A percentile compares a stretch with the other conserved stretches of the same genome.
These are phyloP conservation scores for Zaprionus africanus DNA, from an alignment of 1,140 invertebrate species.

Conservation along the genomic window DNA sequence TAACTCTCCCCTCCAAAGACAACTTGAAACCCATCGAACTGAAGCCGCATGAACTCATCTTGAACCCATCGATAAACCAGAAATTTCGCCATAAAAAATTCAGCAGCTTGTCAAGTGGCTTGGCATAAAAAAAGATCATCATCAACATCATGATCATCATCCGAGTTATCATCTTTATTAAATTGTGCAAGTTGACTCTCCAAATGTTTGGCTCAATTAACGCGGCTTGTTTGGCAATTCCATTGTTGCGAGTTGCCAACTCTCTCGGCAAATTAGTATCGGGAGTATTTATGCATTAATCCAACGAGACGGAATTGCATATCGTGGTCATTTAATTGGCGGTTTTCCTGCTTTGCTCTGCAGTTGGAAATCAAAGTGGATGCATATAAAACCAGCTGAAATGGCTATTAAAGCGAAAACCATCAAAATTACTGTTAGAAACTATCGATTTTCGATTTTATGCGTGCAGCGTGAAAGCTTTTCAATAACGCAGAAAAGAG, in stretches of 20 bases:
- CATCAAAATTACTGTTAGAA: slow-evolving; percentile 7
- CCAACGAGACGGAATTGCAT: slow-evolving; percentile 23
- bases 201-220: slow-evolving; percentile 60
- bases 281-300: slow-evolving; percentile 26
- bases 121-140: slow-evolving; percentile 7
- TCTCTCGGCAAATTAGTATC: not conserved
- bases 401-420: not conserved
- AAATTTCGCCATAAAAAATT: slow-evolving; percentile 52
- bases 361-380: not conserved
- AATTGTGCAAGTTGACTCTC: not conserved
- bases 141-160: not conserved
- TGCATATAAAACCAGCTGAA: not conserved
- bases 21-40: slow-evolving; percentile 25
- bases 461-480: not conserved
- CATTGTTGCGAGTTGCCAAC: slow-evolving; percentile 20
- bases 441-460: slow-evolving; percentile 1
- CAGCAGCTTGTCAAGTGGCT: slow-evolving; percentile 49
- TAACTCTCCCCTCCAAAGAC: not conserved
- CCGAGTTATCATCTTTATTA: not conserved
- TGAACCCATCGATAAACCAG: slow-evolving; percentile 17
- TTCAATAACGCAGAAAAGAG: not conserved
- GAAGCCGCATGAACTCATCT: not conserved
- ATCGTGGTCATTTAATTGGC: slow-evolving; percentile 44
- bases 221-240: slow-evolving; percentile 23
- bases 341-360: slow-evolving; percentile 2